Evolutionary conservation across 2,113 vertebrate species (phyloP), one percentile per base, ranked within the genome.

Genomic region (Sclerurus mexicanus): DNA sequence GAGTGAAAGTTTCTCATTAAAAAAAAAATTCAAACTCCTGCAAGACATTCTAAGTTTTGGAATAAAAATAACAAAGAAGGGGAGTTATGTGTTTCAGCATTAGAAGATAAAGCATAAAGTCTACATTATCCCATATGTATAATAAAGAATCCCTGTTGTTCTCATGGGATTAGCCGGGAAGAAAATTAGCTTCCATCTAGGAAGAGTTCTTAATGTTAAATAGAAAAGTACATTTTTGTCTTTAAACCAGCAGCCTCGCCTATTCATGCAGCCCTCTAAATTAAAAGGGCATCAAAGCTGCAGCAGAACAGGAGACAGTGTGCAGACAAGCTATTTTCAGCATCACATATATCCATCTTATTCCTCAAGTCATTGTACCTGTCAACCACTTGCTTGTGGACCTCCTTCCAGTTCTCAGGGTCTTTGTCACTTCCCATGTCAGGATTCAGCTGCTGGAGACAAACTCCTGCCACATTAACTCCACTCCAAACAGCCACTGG

Each of bases 401-500:
- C 98, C 6, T 98, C 98, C 97, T 99, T 99, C 99, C 99, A 99
- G 83, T 99, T 98, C 75, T 99, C 99, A 10, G 97, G 94, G 33
- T 99, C 99, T 9, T 91, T 94, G 39, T 99, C 99, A 0, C 98
- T 98, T 52, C 99, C 99, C 28, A 99, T 98, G 10, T 97, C 98
- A 33, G 99, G 99, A 74, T 99, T 99, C 89, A 99, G 97, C 35
- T 98, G 98, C 98, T 99, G 99, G 52, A 99, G 98, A 84, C 97
- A 97, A 86, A 99, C 99, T 0, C 99, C 99, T 6, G 99, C 99
- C 58, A 99, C 99, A 1, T 99, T 99, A 5, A 99, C 97, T 0
- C 99, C 99, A 0, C 99, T 99, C 99, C 99, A 99, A 53, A 99
- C 99, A 13, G 99, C 98, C 96, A 99, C 99, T 99, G 92, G 2